Base-by-base conservation (phyloP, 2,113 vertebrate species). In the Thamnaconus septentrionalis region DNA sequence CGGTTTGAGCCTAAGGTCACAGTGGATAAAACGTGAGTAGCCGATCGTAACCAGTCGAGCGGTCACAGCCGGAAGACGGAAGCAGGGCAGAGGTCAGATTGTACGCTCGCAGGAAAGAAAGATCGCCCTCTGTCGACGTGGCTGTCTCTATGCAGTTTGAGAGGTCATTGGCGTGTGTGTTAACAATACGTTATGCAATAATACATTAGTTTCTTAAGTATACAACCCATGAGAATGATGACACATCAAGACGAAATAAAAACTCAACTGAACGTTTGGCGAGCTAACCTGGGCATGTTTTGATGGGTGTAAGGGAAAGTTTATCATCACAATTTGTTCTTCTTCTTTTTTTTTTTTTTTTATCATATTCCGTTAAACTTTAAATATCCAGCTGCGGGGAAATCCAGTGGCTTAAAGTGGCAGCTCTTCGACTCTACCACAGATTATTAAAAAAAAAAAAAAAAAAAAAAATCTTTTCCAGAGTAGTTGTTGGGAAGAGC, bases 1-100 rank as follows among this genome's bases (percentile, higher is more conserved):
- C 45, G 41, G 42, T 53, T 10, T 66, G 61, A 31, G 54, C 7
- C 86, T 56, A 90, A 93, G 92, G 92, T 92, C 91, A 92, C 79
- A 11, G 63, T n/a, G 41, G 43, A 56, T 45, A 78, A 75, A 78
- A 71, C 83, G 87, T 84, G 82, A 86, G 63, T 69, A 61, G 78
- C 41, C 18, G 18, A 31, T 31, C 18, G 18, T 31, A 31, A 31
- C 18, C 18, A 31, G 76, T 75, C 86, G 48, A 88, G 82, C 68
- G 41, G 9, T 56, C 54, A 60, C 7, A 41, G 5, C 66, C 64
- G 70, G 57, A 68, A 72, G 79, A 85, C 78, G 83, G 8, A 4
- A 66, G 3, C 43, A 51, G 42, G 64, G 40, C 76, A 78, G 62
- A 54, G 76, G 54, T 87, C 63, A 76, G 6, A 44, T 55, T 60